Conservation (phyloP, 2,797 vertebrate species). For the Pantherophis vulpinus region DNA sequence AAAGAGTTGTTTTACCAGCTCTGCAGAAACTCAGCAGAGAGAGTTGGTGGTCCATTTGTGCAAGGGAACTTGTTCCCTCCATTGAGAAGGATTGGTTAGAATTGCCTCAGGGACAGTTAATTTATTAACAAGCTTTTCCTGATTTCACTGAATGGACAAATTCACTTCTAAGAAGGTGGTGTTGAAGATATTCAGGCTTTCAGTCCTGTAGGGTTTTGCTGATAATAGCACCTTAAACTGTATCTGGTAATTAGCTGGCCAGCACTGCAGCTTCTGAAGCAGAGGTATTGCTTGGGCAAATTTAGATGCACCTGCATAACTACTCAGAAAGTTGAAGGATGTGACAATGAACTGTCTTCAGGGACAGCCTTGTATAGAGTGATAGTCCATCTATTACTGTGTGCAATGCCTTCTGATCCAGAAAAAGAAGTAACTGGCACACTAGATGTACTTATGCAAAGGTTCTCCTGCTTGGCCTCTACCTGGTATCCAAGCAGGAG, state of each 20-base stretch:
- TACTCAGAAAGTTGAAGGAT: background rate
- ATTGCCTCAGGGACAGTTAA: background rate
- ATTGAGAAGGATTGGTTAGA: background rate
- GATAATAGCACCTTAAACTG: background rate
- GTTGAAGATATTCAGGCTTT: background rate
- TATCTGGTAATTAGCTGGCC: background rate
- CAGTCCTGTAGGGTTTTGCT: background rate
- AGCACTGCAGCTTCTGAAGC: background rate
- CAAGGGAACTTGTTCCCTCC: background rate
- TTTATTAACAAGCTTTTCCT: background rate
- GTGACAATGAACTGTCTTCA: background rate
- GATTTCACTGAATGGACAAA: background rate
- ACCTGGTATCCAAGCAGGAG: background rate
- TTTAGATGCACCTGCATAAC: background rate
- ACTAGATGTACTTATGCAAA: background rate
- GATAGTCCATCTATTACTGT: background rate
- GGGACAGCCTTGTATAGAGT: background rate
- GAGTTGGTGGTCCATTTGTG: background rate
- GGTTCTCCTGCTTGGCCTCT: background rate
- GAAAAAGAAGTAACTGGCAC: background rate
- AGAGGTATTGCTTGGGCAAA: background rate
- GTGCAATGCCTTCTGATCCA: background rate
- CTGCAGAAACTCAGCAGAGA: background rate
- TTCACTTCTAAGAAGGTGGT: background rate
- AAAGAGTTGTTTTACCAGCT: background rate